Conservation (phyloP, 2,888 invertebrate species). For the Drepana falcataria region DNA sequence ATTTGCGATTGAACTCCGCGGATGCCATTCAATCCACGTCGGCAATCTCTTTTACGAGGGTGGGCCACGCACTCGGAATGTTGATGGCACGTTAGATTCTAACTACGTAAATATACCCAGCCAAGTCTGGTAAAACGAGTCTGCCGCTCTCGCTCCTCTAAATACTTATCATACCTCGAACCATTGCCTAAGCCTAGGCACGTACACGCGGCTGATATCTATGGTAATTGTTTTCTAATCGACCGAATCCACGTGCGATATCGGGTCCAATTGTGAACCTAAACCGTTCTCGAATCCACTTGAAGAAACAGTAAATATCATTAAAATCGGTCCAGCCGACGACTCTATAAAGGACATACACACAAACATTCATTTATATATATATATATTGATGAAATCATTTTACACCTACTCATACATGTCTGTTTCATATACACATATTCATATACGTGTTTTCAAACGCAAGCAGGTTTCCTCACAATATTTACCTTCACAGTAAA, state of each 20-base stretch:
- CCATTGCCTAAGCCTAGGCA: neutral
- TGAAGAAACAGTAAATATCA: too few relatives aligned
- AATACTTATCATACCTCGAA: neutral
- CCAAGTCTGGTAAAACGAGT: constrained; percentile 5
- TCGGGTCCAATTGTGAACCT: too few relatives aligned
- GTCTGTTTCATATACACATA: too few relatives aligned
- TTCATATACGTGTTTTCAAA: too few relatives aligned
- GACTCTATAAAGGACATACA: too few relatives aligned
- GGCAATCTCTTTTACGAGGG: constrained; percentile 54
- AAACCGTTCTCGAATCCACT: too few relatives aligned
- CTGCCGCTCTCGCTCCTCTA: neutral
- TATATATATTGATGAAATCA: too few relatives aligned
- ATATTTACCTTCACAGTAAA: too few relatives aligned
- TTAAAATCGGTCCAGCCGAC: too few relatives aligned
- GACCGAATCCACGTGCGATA: neutral
- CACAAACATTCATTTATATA: too few relatives aligned
- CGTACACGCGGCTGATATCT: neutral
- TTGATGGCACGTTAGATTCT: constrained; percentile 37
- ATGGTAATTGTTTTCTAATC: neutral
- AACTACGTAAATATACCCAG: constrained; percentile 22
- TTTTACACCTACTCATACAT: too few relatives aligned
- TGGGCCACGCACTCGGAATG: constrained; percentile 35
- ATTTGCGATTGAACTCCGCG: constrained; percentile 29
- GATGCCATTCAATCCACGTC: constrained; percentile 49
- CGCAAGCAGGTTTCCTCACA: too few relatives aligned